Percentiles rank a stretch among this genome's conserved stretches.
Evolutionary conservation across 2,888 invertebrate genomes (phyloP).

Genomic region (Periphyllus acericola): DNA sequence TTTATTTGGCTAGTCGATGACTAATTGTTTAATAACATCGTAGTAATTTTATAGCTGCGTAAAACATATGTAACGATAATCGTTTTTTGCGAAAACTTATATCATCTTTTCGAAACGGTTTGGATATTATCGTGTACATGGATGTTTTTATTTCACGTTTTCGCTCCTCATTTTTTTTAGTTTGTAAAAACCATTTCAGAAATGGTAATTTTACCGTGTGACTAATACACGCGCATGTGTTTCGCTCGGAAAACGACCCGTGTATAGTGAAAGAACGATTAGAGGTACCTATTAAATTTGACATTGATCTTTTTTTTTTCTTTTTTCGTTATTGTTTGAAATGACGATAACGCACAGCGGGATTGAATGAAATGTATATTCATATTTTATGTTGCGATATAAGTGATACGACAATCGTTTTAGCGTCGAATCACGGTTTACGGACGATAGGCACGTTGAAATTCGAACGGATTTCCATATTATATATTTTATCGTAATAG

Average conservation of each 20-base stretch:
- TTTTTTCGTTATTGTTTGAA: background rate
- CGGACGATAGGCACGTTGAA: background rate
- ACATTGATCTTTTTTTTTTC: constrained; percentile 4
- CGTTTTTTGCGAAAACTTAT: background rate
- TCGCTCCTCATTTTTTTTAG: background rate
- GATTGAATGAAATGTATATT: background rate
- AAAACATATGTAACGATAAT: background rate
- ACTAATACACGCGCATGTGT: background rate
- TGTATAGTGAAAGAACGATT: too few relatives aligned
- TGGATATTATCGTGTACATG: background rate
- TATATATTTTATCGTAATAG: background rate
- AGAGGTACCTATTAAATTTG: background rate
- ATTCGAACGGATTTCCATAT: constrained; percentile 2
- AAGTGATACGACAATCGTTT: background rate
- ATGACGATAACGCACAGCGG: background rate
- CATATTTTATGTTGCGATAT: background rate
- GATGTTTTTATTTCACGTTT: background rate
- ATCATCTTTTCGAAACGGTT: background rate
- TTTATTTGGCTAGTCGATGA: too few relatives aligned
- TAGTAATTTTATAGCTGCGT: too few relatives aligned
- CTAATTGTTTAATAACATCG: too few relatives aligned
- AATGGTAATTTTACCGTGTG: background rate
- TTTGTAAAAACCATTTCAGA: background rate
- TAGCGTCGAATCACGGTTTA: background rate
- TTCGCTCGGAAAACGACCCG: too few relatives aligned